These are phyloP conservation scores for Sarcophaga caerulescens DNA, from an alignment of 2,888 invertebrate genomes.

Conservation along the genomic window DNA sequence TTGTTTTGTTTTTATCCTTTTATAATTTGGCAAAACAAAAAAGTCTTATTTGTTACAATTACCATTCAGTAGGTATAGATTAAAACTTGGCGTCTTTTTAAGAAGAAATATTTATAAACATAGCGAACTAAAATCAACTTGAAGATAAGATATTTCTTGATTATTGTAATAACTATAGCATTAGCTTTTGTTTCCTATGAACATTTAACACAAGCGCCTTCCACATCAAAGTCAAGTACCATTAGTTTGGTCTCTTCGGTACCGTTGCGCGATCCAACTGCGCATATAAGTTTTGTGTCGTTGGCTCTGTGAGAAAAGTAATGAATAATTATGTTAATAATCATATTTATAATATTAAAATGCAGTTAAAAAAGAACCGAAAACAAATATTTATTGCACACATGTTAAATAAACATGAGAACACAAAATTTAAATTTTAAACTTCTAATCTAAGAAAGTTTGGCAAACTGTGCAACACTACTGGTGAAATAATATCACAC, in stretches of 20 bases:
- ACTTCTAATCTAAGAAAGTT: too few species aligned
- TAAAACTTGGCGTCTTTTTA: conserved; percentile 62
- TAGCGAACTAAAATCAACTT: conserved; percentile 46
- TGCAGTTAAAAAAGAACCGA: background rate
- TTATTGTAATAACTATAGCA: conserved; percentile 44
- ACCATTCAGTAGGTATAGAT: conserved; percentile 42
- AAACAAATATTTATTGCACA: too few species aligned
- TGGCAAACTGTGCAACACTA: too few species aligned
- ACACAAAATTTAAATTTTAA: too few species aligned
- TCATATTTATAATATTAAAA: background rate
- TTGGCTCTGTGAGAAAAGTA: conserved; percentile 84
- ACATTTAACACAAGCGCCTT: conserved; percentile 85
- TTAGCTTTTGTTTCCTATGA: conserved; percentile 77
- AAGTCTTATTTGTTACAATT: conserved; percentile 41
- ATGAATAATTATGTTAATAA: background rate
- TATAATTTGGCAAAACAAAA: conserved; percentile 37
- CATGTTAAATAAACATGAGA: too few species aligned
- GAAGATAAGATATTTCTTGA: conserved; percentile 41
- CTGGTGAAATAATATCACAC: too few species aligned
- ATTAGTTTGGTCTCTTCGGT: conserved; percentile 99
- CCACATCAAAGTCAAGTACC: conserved; percentile 97
- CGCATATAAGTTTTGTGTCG: conserved; percentile 98
- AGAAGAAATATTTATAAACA: conserved; percentile 56
- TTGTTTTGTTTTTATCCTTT: conserved; percentile 45
- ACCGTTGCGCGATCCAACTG: conserved; percentile 98